Evolutionary conservation across 2,888 invertebrate species (phyloP), one percentile per base, ranked within the genome.

Genomic region (Abscondita cerata): DNA sequence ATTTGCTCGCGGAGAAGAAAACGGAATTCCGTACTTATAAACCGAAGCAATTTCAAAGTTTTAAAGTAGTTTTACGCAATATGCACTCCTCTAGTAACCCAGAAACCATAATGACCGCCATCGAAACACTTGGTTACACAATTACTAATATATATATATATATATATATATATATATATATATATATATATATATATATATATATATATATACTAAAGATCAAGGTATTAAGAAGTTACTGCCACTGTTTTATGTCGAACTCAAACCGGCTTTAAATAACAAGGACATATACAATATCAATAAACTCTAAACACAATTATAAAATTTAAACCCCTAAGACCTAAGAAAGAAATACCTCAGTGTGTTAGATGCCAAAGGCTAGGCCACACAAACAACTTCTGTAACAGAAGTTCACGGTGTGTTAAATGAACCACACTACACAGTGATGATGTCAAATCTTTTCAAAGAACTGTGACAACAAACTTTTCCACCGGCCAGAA

Each of bases 111-210:
- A 52, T 38, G 16, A 40, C 19, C 16, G 52, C 36, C 4, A 52
- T 52, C 18, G 52, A 52, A 52, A 36, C 13, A 51, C 36, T 34
- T 51, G 16, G 18, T 8, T 36, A 51, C 36, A 34, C 51, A 33
- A 18, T 52, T 20, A 40, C 52, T 4, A 52, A 52, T 40, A 52
- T 52, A 18, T 52, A 19, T 2, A 40, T n/a, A n/a, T n/a, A n/a
- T n/a, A n/a, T n/a, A n/a, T n/a, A n/a, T n/a, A n/a, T n/a, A n/a
- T n/a, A n/a, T n/a, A n/a, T n/a, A n/a, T n/a, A n/a, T n/a, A n/a
- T n/a, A n/a, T n/a, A n/a, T n/a, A n/a, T n/a, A n/a, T n/a, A n/a
- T n/a, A n/a, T n/a, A n/a, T n/a, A n/a, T n/a, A n/a, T n/a, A n/a
- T n/a, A n/a, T n/a, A 52, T 12, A 52, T 52, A 40, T 31, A 50